Base-by-base conservation (phyloP, 2,113 vertebrate genomes). In the Plectropomus leopardus region DNA sequence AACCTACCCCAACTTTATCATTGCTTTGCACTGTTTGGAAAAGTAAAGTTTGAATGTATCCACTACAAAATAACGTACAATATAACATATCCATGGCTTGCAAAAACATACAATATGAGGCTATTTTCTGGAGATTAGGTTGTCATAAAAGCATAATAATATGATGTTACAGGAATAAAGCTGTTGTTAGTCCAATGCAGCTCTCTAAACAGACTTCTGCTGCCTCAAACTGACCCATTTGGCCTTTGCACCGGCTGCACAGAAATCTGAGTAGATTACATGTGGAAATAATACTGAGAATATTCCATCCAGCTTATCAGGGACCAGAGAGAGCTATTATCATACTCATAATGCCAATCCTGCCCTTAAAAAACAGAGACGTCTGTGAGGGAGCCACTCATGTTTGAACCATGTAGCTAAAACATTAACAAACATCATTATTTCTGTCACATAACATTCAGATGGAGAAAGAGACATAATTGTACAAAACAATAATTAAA, bases 141-240 rank as follows among this genome's bases (percentile, higher is more conserved):
- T 40, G 3, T 40, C 8, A 11, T 9, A 10, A 10, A 7, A 40
- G 36, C 16, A 34, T 21, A 34, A 60, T 7, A 53, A 7, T 23
- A 59, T n/a, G 10, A 26, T 21, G 59, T 55, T 36, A 26, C 1
- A n/a, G 19, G 42, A 24, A 7, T 23, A 26, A 4, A 24, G 19
- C 47, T 0, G 5, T 1, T 55, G 7, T 68, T 23, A 42, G 17
- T n/a, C 7, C 4, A 15, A 72, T 3, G 23, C 50, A 50, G 54
- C 64, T 50, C 72, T 66, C 24, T 9, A 64, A 32, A 76, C 36
- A 69, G 68, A 70, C 68, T 45, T 68, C 21, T 70, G 23, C 60
- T 5, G 8, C 47, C 54, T 85, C 34, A 65, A 88, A 85, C 32
- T 78, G 86, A 88, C 84, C 87, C 48, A 83, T 88, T 87, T 87